A percentile compares a stretch with the other conserved stretches of the same genome.
Evolutionary conservation across 2,113 vertebrate species (phyloP).

Genomic region (Mobula birostris): DNA sequence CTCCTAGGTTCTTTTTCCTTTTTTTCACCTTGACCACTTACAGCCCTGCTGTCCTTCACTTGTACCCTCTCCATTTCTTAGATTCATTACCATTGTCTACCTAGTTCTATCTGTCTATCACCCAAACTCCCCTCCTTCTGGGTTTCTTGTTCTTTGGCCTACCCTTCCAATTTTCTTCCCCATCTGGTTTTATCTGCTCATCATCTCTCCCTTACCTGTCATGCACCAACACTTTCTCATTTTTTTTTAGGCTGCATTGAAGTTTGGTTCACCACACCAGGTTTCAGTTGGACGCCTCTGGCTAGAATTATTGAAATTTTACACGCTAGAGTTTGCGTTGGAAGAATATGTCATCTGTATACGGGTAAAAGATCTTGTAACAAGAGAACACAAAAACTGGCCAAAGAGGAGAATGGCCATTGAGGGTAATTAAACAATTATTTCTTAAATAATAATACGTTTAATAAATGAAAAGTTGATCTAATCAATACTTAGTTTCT

Average conservation of each 20-base stretch:
- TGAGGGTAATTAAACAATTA: constrained; percentile 66
- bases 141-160: too few relatives aligned
- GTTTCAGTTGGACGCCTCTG: constrained; percentile 81
- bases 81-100: too few relatives aligned
- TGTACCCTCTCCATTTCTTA: too few relatives aligned
- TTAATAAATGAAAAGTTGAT: background rate
- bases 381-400: constrained; percentile 92
- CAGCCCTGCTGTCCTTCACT: too few relatives aligned
- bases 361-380: constrained; percentile 78
- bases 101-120: too few relatives aligned
- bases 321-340: constrained; percentile 93
- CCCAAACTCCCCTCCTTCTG: too few relatives aligned
- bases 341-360: constrained; percentile 94
- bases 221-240: constrained; percentile 34
- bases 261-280: constrained; percentile 57
- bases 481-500: background rate
- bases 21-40: too few relatives aligned
- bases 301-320: constrained; percentile 92
- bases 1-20: too few relatives aligned
- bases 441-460: background rate
- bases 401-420: constrained; percentile 91
- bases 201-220: fast-evolving
- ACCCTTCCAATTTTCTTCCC: too few relatives aligned
- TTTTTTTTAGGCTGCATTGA: constrained; percentile 67
- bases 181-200: too few relatives aligned